These are phyloP conservation scores for Reinhardtius hippoglossoides DNA, from an alignment of 2,113 vertebrate species.

Conservation along the genomic window DNA sequence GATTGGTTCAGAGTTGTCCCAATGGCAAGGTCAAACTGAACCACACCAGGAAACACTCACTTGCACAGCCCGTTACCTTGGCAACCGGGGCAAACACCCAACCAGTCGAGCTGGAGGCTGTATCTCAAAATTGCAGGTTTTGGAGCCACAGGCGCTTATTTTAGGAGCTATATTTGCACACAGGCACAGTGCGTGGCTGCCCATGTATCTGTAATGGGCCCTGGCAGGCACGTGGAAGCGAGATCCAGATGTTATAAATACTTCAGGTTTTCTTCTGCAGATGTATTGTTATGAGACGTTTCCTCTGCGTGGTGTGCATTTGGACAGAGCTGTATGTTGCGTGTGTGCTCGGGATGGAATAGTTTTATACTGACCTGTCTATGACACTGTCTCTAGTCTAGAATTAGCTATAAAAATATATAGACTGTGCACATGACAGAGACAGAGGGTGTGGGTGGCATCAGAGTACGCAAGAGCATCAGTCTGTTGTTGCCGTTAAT, in stretches of 20 bases:
- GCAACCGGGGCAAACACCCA: slow-evolving; percentile 62
- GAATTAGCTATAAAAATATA: slow-evolving; percentile 56
- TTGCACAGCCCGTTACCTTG: slow-evolving; percentile 40
- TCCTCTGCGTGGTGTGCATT: slow-evolving; percentile 52
- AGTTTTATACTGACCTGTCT: slow-evolving; percentile 67
- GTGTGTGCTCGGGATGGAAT: slow-evolving; percentile 11
- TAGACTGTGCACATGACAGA: slow-evolving; percentile 21
- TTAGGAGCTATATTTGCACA: slow-evolving; percentile 76
- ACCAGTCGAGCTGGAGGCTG: slow-evolving; percentile 57
- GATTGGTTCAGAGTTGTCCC: slow-evolving; percentile 39
- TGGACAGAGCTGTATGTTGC: neutral
- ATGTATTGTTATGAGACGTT: slow-evolving; percentile 49
- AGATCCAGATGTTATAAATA: slow-evolving; percentile 74
- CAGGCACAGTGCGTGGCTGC: slow-evolving; percentile 52
- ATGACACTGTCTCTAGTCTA: slow-evolving; percentile 56
- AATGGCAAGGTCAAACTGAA: slow-evolving; percentile 46
- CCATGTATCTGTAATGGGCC: slow-evolving; percentile 51
- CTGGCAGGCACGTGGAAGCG: slow-evolving; percentile 44
- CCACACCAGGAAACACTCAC: slow-evolving; percentile 45
- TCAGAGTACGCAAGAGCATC: neutral
- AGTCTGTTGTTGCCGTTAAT: neutral
- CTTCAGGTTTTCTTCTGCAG: slow-evolving; percentile 35
- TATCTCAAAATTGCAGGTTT: slow-evolving; percentile 72
- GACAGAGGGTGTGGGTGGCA: neutral
- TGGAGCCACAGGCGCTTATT: slow-evolving; percentile 69